A percentile compares a stretch with the other conserved stretches of the same genome.
Evolutionary conservation across 2,113 vertebrate genomes (phyloP).

Genomic region (Bucco capensis): DNA sequence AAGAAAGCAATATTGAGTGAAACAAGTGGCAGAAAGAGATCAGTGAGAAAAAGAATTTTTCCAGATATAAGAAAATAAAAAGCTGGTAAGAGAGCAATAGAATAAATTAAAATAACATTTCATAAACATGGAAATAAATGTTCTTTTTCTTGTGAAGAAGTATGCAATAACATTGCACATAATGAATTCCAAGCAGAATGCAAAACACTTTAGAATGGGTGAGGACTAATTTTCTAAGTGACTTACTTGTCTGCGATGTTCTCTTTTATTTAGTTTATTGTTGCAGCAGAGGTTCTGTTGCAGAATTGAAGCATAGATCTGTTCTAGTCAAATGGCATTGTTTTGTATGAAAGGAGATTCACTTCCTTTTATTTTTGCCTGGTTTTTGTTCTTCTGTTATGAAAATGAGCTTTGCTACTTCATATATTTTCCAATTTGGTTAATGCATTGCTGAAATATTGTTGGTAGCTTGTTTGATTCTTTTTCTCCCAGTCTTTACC

Average conservation of each 20-base stretch:
- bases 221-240: slow-evolving; percentile 40
- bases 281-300: background rate
- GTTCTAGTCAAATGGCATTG: background rate
- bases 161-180: background rate
- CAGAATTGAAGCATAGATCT: background rate
- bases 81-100: background rate
- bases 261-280: background rate
- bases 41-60: background rate
- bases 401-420: background rate
- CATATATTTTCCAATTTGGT: background rate
- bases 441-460: background rate
- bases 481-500: background rate
- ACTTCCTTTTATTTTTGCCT: background rate
- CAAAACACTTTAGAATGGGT: background rate
- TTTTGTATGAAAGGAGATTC: background rate
- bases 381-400: background rate
- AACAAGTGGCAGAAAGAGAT: background rate
- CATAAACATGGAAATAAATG: background rate
- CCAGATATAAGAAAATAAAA: background rate
- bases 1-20: background rate
- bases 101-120: slow-evolving; percentile 33
- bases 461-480: background rate
- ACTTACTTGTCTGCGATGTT: background rate
- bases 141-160: background rate
- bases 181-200: slow-evolving; percentile 6